Evolutionary conservation across 2,888 invertebrate genomes (phyloP), one percentile per base, ranked within the genome.

Genomic region (Heliconius ismenius): DNA sequence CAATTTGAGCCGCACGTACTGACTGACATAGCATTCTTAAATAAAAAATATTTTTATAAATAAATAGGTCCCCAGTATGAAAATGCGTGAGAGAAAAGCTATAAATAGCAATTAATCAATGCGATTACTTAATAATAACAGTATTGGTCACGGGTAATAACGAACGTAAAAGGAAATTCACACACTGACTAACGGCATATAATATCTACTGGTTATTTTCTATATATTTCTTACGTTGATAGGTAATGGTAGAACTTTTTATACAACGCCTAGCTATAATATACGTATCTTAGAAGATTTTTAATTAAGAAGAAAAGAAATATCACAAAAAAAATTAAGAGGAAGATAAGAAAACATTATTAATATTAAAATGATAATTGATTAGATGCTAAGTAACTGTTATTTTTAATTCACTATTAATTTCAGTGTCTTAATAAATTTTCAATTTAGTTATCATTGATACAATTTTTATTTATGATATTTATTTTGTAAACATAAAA

Each of bases 131-230:
- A 65, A 76, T 73, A 72, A 36, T 67, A 73, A 60, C 65, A 58
- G 64, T 76, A 75, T 70, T 75, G 58, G 76, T 73, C 76, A 76
- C 65, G 72, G 76, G 65, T 76, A 76, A 76, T 76, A 72, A 65
- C 76, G 72, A 73, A 65, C 72, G 65, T 54, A 58, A 65, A 67
- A 64, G 65, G 72, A 58, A 64, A 73, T 76, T 76, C 76, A 73
- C 76, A 76, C 72, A 76, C 58, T 28, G 43, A 43, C n/a, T 67
- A 76, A 76, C 73, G 76, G 76, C 28, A 43, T 73, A 43, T 58
- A 60, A 76, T 36, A 64, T 18, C 36, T 26, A 28, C 58, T 54
- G 26, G 62, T 39, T 73, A 73, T 73, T 73, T 62, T 73, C 62
- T 62, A 24, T 36, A 26, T 73, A 73, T 73, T 73, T 73, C 60